Conservation (phyloP, 1,140 invertebrate species). For the Ctenoplectra terminalis region DNA sequence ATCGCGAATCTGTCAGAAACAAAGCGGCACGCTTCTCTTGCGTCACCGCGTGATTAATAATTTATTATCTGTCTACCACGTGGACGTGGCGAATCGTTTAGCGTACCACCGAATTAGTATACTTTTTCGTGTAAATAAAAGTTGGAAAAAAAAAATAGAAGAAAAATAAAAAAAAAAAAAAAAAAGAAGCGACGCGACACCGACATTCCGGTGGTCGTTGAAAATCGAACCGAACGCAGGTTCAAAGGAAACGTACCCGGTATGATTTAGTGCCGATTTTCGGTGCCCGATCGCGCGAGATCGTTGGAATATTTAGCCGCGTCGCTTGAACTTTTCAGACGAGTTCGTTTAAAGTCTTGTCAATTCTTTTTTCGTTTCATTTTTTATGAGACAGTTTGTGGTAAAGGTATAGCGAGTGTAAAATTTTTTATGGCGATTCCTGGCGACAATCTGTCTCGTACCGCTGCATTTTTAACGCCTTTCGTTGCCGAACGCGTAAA, state of each 20-base stretch:
- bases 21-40: conserved; percentile 42
- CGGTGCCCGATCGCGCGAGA: neutral
- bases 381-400: neutral
- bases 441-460: neutral
- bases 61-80: conserved; percentile 62
- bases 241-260: neutral
- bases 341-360: neutral
- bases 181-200: too few relatives aligned
- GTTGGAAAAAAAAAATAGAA: too few relatives aligned
- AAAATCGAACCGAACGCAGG: neutral
- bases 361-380: neutral
- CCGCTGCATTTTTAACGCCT: neutral
- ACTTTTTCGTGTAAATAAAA: too few relatives aligned
- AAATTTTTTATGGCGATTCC: neutral
- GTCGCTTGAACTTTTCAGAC: neutral
- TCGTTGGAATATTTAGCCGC: neutral
- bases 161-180: too few relatives aligned
- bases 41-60: conserved; percentile 63
- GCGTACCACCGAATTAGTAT: conserved; percentile 32
- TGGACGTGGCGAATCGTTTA: conserved; percentile 34
- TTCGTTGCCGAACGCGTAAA: too few relatives aligned
- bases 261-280: neutral
- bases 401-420: neutral
- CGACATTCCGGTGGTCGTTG: too few relatives aligned
- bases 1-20: conserved; percentile 68